A percentile compares a stretch with the other conserved stretches of the same genome.
Conservation (phyloP, 2,888 invertebrate species). For the Pediacus dermestoides region DNA sequence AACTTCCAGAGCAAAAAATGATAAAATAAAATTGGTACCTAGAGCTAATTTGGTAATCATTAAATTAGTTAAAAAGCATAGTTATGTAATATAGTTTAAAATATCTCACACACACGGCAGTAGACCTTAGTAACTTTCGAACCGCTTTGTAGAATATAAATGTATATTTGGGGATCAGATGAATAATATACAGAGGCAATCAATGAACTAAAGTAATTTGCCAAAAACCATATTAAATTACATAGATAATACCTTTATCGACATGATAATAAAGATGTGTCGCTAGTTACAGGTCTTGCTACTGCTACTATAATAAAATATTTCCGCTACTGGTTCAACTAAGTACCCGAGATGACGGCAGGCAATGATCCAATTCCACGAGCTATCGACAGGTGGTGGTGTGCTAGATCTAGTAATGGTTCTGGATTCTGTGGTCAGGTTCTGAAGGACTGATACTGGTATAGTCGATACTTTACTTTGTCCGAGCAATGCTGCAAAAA, state of each 20-base stretch:
- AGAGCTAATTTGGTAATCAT: slow-evolving; percentile 20
- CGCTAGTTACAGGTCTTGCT: slow-evolving; percentile 27
- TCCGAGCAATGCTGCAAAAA: slow-evolving; percentile 38
- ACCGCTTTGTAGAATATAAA: slow-evolving; percentile 4
- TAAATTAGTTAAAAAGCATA: slow-evolving; percentile 32
- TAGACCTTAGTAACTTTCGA: slow-evolving; percentile 25
- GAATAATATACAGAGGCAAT: too few species aligned
- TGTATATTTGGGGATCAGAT: too few species aligned
- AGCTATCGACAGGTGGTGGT: slow-evolving; percentile 4
- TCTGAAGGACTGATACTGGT: slow-evolving; percentile 8
- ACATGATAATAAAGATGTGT: slow-evolving; percentile 1
- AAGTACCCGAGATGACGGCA: slow-evolving; percentile 16
- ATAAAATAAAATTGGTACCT: slow-evolving; percentile 9
- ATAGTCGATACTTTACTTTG: slow-evolving; percentile 22
- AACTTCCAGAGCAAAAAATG: slow-evolving; percentile 15
- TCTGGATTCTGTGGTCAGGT: background rate
- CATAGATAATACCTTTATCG: too few species aligned
- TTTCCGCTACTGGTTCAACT: slow-evolving; percentile 22
- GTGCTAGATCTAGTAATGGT: slow-evolving; percentile 10
- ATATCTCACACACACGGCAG: slow-evolving; percentile 49
- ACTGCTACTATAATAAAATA: slow-evolving; percentile 20
- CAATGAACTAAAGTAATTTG: too few species aligned
- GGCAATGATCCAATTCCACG: slow-evolving; percentile 2
- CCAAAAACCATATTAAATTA: too few species aligned
- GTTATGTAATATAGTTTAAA: slow-evolving; percentile 38